Evolutionary conservation across 2,888 invertebrate species (phyloP), one percentile per base, ranked within the genome.

Genomic region (Amorpha juglandis): DNA sequence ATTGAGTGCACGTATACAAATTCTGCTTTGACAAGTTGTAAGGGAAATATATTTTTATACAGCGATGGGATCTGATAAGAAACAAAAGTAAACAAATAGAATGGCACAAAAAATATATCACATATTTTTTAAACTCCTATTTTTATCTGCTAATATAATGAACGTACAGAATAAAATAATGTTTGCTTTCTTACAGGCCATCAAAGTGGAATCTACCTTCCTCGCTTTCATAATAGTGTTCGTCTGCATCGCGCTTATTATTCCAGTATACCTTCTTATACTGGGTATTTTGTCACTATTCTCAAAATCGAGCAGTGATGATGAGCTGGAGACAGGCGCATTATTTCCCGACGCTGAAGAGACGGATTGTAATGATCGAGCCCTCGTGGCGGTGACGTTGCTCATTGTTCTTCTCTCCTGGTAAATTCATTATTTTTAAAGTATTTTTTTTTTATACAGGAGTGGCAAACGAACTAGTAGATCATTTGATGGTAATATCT

Each of bases 161-260:
- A 11, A 7, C 42, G 38, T 7, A 1, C 7, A 38, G 0, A 38
- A 38, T 1, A 9, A 9, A 9, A 38, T 38, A 9, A 35, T 38
- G 2, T 38, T 38, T 38, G 7, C 70, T 66, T 67, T 64, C 93
- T 92, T 58, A 12, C 91, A 96, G 96, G 95, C 96, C 63, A 92
- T 96, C 77, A 95, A 95, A 88, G 93, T 96, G 79, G 96, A 96
- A 82, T 95, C 95, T 14, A 95, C 95, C 51, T 96, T 96, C 81
- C 91, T 96, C 68, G 94, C 93, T 16, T 90, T 95, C 75, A 93
- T 96, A 79, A 94, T 95, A 70, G 83, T 95, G 58, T 95, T 95
- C 74, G 91, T 95, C 63, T 91, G 95, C 77, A 89, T 96, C 72
- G 95, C 96, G 42, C 89, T 96, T 73, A 92, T 96, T 68, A 95